Conservation (phyloP, 2,797 vertebrate species). For the Stomatorhinus walkeri region DNA sequence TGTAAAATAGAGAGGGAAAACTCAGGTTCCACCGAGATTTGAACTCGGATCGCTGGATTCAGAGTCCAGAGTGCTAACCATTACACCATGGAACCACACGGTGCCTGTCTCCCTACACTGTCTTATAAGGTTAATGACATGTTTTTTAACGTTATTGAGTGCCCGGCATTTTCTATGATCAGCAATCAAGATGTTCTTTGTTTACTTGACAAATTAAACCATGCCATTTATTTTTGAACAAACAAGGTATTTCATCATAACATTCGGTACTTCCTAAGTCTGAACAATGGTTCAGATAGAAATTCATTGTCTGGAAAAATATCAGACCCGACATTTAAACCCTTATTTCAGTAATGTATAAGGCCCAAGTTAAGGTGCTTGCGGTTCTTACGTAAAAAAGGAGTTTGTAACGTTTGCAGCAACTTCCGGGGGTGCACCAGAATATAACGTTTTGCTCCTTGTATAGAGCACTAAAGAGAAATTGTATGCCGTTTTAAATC, state of each 20-base stretch:
- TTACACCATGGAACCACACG: slow-evolving; percentile 50
- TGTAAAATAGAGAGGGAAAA: neutral
- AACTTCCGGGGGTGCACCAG: neutral
- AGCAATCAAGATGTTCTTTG: neutral
- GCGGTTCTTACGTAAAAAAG: neutral
- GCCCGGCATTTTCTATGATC: neutral
- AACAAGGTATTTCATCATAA: neutral
- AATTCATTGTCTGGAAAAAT: neutral
- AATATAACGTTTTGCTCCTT: neutral
- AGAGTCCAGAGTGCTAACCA: slow-evolving; percentile 56
- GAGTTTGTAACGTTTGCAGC: neutral
- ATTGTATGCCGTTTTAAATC: neutral
- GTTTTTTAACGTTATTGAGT: neutral
- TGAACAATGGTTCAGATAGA: neutral
- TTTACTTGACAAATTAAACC: neutral
- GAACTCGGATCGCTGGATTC: slow-evolving; percentile 57
- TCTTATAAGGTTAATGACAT: neutral
- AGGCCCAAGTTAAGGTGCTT: neutral
- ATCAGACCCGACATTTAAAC: neutral
- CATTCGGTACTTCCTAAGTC: neutral
- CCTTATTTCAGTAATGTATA: neutral
- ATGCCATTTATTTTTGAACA: neutral
- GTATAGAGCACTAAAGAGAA: neutral
- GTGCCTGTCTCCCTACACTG: neutral
- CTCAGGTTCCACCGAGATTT: slow-evolving; percentile 51